Evolutionary conservation across 2,113 vertebrate species (phyloP).

Genomic region (Lucifuga dentata): DNA sequence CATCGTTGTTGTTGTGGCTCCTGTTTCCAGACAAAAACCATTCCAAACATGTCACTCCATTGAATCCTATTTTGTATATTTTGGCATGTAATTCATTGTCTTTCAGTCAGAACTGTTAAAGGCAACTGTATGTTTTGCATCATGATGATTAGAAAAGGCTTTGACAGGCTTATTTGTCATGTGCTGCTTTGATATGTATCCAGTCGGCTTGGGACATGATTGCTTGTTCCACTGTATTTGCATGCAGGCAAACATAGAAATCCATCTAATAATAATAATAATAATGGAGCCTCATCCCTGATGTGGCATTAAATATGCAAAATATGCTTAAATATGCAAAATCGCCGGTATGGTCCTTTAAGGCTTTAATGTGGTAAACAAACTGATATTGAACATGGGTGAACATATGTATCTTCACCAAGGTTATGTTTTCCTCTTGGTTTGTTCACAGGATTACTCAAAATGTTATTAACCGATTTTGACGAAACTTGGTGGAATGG

Average conservation of each 20-base stretch:
- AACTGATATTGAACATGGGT: constrained; percentile 11
- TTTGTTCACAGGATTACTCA: too few species aligned
- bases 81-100: constrained; percentile 59
- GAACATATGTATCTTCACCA: too few species aligned
- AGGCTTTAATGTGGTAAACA: constrained; percentile 30
- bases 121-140: constrained; percentile 47
- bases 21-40: neutral
- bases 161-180: constrained; percentile 67
- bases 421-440: too few species aligned
- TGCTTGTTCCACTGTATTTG: constrained; percentile 66
- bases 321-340: constrained; percentile 48
- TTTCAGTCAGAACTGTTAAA: constrained; percentile 40
- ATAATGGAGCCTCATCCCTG: constrained; percentile 55
- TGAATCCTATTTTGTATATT: constrained; percentile 32
- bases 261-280: constrained; percentile 64
- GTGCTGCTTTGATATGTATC: constrained; percentile 61
- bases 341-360: constrained; percentile 38
- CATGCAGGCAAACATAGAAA: constrained; percentile 54
- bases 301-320: constrained; percentile 39
- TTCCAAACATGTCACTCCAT: constrained; percentile 14
- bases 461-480: too few species aligned
- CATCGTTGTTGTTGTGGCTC: neutral
- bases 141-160: constrained; percentile 44
- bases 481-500: too few species aligned
- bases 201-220: constrained; percentile 40